A percentile compares a stretch with the other conserved stretches of the same genome.
phyloP scores from a whole-genome alignment of 1,140 invertebrate species.

The Bemisia tabaci region DNA sequence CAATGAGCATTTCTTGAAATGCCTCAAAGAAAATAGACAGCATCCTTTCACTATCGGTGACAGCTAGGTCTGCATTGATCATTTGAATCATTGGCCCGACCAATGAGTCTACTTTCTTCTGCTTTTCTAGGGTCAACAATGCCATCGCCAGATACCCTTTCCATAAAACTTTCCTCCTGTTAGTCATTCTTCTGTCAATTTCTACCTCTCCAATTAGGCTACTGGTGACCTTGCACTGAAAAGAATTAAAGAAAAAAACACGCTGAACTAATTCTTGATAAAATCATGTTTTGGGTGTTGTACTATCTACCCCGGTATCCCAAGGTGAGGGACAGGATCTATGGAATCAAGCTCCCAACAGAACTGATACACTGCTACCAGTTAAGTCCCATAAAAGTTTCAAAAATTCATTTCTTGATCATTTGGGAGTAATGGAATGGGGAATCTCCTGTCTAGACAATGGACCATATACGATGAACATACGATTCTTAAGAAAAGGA shows the following conservation, averaged over 20 bases:
- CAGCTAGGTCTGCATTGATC: constrained; percentile 23
- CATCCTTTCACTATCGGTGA: constrained; percentile 28
- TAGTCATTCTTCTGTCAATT: neutral
- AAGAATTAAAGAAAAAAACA: neutral
- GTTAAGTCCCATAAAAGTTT: too few relatives aligned
- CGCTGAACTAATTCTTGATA: too few relatives aligned
- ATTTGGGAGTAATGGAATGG: too few relatives aligned
- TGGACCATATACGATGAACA: too few relatives aligned
- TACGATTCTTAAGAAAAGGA: too few relatives aligned
- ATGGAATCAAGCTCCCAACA: too few relatives aligned
- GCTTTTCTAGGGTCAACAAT: constrained; percentile 28
- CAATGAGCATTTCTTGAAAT: constrained; percentile 27
- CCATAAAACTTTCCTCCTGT: constrained; percentile 22
- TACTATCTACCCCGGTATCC: too few relatives aligned
- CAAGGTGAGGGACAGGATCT: too few relatives aligned
- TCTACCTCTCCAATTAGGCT: neutral
- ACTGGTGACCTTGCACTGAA: constrained; percentile 9
- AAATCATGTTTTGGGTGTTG: too few relatives aligned
- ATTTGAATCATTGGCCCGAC: constrained; percentile 21
- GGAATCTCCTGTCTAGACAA: too few relatives aligned
- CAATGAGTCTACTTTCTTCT: constrained; percentile 23
- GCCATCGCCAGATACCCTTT: constrained; percentile 32
- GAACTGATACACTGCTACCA: too few relatives aligned
- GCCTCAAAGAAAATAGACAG: constrained; percentile 32
- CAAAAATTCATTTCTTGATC: too few relatives aligned